Percentiles rank a stretch among this genome's conserved stretches.
These are phyloP conservation scores for Pedionomus torquatus DNA, from an alignment of 2,113 vertebrate species.

Conservation along the genomic window DNA sequence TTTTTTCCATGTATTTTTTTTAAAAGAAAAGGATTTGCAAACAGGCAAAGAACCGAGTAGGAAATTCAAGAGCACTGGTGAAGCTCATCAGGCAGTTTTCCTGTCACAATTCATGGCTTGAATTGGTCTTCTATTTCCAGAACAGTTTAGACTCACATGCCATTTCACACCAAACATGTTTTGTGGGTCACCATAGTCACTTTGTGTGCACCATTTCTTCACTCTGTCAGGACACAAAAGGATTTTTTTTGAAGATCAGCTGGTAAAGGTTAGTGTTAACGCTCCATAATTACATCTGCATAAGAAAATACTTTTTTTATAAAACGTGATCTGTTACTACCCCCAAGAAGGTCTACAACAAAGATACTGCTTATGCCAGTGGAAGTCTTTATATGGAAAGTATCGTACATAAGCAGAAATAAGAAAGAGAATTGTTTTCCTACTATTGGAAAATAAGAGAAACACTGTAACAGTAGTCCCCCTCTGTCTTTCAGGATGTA, in stretches of 20 bases:
- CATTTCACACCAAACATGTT: background rate
- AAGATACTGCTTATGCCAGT: background rate
- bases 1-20: background rate
- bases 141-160: background rate
- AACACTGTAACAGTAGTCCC: background rate
- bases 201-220: background rate
- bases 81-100: background rate
- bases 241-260: background rate
- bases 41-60: background rate
- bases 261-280: background rate
- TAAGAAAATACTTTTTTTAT: background rate
- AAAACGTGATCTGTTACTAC: background rate
- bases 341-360: background rate
- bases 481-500: background rate
- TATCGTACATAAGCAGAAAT: background rate
- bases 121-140: background rate
- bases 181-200: background rate
- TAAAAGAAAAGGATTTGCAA: background rate
- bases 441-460: background rate
- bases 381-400: background rate
- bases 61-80: background rate
- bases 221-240: background rate
- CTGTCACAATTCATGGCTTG: background rate
- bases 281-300: background rate
- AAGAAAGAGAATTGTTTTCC: background rate